Evolutionary conservation across 2,888 invertebrate genomes (phyloP).

Genomic region (Dysmachus trigonus): DNA sequence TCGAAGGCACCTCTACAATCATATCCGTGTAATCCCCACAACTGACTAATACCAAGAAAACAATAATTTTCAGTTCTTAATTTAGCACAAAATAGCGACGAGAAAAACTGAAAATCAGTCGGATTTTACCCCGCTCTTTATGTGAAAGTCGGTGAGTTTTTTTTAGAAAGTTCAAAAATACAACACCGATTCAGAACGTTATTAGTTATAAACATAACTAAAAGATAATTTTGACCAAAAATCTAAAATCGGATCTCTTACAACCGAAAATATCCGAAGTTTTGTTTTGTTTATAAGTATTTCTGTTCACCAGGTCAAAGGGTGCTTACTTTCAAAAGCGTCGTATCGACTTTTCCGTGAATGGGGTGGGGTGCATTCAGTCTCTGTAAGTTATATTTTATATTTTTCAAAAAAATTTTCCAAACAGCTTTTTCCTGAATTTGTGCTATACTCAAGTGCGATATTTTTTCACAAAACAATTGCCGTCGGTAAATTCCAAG

Average conservation of each 20-base stretch:
- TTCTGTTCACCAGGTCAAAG: conserved; percentile 18
- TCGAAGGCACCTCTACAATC: neutral
- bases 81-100: conserved; percentile 48
- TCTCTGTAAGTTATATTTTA: conserved; percentile 8
- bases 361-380: neutral
- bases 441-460: neutral
- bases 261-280: conserved; percentile 22
- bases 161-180: conserved; percentile 49
- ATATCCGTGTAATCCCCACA: neutral
- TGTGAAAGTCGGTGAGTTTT: conserved; percentile 49
- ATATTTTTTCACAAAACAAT: neutral
- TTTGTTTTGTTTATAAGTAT: conserved; percentile 16
- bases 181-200: conserved; percentile 46
- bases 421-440: neutral
- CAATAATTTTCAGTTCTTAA: conserved; percentile 46
- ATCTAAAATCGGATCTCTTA: conserved; percentile 38
- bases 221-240: conserved; percentile 48
- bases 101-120: conserved; percentile 48
- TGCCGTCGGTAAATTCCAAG: neutral
- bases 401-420: neutral
- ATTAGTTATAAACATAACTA: conserved; percentile 49
- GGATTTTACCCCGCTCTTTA: conserved; percentile 50
- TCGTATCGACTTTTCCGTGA: neutral
- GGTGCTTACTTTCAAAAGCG: conserved; percentile 9
- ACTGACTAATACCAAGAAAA: neutral